A percentile compares a stretch with the other conserved stretches of the same genome.
phyloP scores from a whole-genome alignment of 2,888 invertebrate genomes.

The Brenthis ino region DNA sequence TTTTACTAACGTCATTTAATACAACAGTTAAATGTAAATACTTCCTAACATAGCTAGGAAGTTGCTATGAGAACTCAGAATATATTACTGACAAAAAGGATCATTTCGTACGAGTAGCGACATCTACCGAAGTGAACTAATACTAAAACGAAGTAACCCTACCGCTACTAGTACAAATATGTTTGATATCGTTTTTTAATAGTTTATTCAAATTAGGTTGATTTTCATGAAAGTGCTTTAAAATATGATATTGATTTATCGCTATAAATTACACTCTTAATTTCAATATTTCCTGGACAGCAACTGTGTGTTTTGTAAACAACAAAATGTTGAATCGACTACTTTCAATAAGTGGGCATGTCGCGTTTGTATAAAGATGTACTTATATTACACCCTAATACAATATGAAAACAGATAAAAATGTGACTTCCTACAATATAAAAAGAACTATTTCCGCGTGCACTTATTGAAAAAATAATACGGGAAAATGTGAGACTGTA shows the following conservation, averaged over 20 bases:
- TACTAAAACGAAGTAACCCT: slow-evolving; percentile 26
- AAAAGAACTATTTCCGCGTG: slow-evolving; percentile 26
- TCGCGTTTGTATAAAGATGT: slow-evolving; percentile 40
- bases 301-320: slow-evolving; percentile 67
- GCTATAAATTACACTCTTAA: slow-evolving; percentile 48
- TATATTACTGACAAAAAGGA: too few species aligned
- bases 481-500: slow-evolving; percentile 32
- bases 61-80: neutral
- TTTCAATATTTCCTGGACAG: slow-evolving; percentile 62
- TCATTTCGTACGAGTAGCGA: slow-evolving; percentile 37
- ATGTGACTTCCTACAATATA: slow-evolving; percentile 14
- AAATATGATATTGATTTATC: slow-evolving; percentile 42
- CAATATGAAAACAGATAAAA: slow-evolving; percentile 19
- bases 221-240: slow-evolving; percentile 20
- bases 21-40: too few species aligned
- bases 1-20: too few species aligned
- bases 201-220: slow-evolving; percentile 24
- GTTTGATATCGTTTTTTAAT: slow-evolving; percentile 7
- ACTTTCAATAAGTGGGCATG: slow-evolving; percentile 74
- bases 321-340: slow-evolving; percentile 74
- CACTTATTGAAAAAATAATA: slow-evolving; percentile 6
- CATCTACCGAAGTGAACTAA: slow-evolving; percentile 43
- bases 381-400: slow-evolving; percentile 19
- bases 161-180: neutral
- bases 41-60: too few species aligned